Evolutionary conservation across 2,113 vertebrate genomes (phyloP).

Genomic region (Gambusia affinis): DNA sequence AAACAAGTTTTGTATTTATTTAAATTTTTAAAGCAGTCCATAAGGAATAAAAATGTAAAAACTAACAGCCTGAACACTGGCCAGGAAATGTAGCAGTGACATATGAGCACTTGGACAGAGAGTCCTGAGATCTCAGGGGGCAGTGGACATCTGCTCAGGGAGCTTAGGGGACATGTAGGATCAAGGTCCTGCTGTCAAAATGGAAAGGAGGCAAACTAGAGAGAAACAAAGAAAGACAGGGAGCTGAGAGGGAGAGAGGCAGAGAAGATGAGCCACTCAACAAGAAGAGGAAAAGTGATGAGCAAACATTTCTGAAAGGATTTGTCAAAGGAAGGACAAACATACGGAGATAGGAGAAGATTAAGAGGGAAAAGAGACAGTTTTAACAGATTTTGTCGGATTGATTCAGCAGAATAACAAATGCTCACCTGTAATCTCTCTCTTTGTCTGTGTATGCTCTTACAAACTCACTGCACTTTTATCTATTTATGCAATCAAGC

Average conservation of each 20-base stretch:
- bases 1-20: not conserved
- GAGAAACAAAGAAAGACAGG: slow-evolving; percentile 12
- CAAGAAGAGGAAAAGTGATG: slow-evolving; percentile 35
- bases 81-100: not conserved
- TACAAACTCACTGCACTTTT: slow-evolving; percentile 29
- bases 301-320: slow-evolving; percentile 41
- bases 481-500: slow-evolving; percentile 17
- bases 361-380: slow-evolving; percentile 9
- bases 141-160: slow-evolving; percentile 43
- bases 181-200: slow-evolving; percentile 45
- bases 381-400: slow-evolving; percentile 21
- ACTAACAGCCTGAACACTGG: not conserved
- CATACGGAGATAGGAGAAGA: not conserved
- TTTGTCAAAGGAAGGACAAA: slow-evolving; percentile 29
- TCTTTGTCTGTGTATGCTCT: slow-evolving; percentile 14
- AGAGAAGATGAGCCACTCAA: not conserved
- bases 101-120: not conserved
- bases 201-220: slow-evolving; percentile 8
- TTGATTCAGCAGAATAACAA: slow-evolving; percentile 30
- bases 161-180: slow-evolving; percentile 22
- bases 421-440: slow-evolving; percentile 17
- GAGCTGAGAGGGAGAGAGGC: not conserved
- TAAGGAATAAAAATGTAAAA: not conserved
- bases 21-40: not conserved
- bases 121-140: slow-evolving; percentile 32